These are phyloP conservation scores for Aporrectodea caliginosa DNA, from an alignment of 1,140 invertebrate genomes.

Conservation along the genomic window DNA sequence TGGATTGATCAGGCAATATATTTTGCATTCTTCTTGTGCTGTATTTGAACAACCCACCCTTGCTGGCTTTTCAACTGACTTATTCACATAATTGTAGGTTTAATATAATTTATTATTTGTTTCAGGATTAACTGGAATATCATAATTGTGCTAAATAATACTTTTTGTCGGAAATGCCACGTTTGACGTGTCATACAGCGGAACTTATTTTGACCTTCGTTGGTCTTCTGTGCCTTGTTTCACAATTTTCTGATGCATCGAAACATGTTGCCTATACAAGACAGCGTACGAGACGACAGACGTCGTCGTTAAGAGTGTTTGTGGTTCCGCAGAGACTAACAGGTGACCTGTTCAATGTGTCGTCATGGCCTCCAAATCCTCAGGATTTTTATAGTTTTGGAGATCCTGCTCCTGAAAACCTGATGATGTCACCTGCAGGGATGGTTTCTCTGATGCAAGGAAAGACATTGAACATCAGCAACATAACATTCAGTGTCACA, in stretches of 20 bases:
- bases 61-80: too few relatives aligned
- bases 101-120: too few relatives aligned
- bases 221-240: too few relatives aligned
- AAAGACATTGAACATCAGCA: background rate
- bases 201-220: too few relatives aligned
- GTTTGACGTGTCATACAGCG: too few relatives aligned
- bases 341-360: background rate
- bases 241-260: background rate
- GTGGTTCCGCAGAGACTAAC: background rate
- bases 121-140: too few relatives aligned
- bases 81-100: too few relatives aligned
- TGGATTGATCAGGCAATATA: too few relatives aligned
- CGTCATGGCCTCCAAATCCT: background rate
- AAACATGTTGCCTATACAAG: background rate
- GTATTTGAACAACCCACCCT: too few relatives aligned
- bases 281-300: background rate
- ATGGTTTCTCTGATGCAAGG: background rate
- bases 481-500: background rate
- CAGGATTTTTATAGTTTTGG: background rate
- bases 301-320: background rate
- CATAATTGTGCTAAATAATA: too few relatives aligned
- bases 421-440: background rate
- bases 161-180: too few relatives aligned
- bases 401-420: background rate
- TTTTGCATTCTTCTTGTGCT: too few relatives aligned